These are phyloP conservation scores for Abrostola tripartita DNA, from an alignment of 2,888 invertebrate species.

Conservation along the genomic window DNA sequence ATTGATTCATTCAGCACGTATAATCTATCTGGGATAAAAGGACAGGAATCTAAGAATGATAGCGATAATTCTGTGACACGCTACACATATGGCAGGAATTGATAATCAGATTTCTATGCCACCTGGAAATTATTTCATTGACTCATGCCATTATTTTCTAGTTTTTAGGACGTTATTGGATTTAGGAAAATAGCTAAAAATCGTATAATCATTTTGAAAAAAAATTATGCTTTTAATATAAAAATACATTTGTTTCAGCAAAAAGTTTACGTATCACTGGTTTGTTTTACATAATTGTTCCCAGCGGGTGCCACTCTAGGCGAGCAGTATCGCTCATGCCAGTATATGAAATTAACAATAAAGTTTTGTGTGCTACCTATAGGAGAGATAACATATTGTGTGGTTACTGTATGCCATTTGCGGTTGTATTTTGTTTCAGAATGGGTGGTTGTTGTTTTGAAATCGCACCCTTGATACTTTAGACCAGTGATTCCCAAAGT, in stretches of 20 bases:
- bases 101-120: no score
- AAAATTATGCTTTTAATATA: not conserved
- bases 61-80: no score
- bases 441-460: not conserved
- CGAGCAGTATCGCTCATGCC: not conserved
- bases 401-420: not conserved
- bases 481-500: no score
- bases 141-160: no score
- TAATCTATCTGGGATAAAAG: no score
- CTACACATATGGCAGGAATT: no score
- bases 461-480: not conserved
- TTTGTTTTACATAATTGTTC: conserved; percentile 3
- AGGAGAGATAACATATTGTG: not conserved
- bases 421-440: not conserved
- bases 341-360: not conserved
- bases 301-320: not conserved
- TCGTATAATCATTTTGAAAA: no score
- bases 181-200: no score
- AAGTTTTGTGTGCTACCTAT: not conserved
- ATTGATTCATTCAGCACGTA: no score
- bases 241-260: not conserved
- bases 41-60: no score
- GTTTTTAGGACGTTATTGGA: no score
- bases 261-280: not conserved
- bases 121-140: no score